These are phyloP conservation scores for Drosophila lacicola DNA, from an alignment of 2,888 invertebrate genomes.

Conservation along the genomic window DNA sequence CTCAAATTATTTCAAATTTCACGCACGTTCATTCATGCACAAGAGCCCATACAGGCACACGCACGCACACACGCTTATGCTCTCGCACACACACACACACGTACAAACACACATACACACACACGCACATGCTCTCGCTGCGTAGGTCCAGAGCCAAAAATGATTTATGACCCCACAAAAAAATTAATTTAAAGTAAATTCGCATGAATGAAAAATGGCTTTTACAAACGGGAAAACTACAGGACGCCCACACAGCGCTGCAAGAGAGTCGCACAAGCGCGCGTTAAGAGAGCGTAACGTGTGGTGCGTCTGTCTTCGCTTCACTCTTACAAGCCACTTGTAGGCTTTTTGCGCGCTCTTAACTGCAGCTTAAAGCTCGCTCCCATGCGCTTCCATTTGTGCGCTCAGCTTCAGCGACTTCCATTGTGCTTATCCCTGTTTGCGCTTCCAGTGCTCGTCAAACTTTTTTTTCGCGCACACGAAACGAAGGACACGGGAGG, in stretches of 20 bases:
- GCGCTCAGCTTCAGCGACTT: slow-evolving; percentile 43
- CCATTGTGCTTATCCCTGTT: slow-evolving; percentile 77
- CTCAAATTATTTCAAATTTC: slow-evolving; percentile 44
- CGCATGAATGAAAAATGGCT: slow-evolving; percentile 83
- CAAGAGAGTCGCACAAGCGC: slow-evolving; percentile 7
- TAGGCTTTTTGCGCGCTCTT: slow-evolving; percentile 54
- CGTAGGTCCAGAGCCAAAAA: slow-evolving; percentile 68
- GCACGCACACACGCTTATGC: slow-evolving; percentile 10
- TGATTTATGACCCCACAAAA: slow-evolving; percentile 81
- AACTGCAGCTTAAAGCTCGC: slow-evolving; percentile 60
- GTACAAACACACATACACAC: slow-evolving; percentile 11
- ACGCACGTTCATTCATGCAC: slow-evolving; percentile 63
- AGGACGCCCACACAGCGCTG: slow-evolving; percentile 50
- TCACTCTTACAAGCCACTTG: slow-evolving; percentile 61
- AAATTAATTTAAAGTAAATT: slow-evolving; percentile 82
- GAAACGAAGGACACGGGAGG: slow-evolving; percentile 52
- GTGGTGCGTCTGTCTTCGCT: not conserved
- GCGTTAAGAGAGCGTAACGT: not conserved
- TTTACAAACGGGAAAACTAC: slow-evolving; percentile 79
- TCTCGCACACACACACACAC: slow-evolving; percentile 21
- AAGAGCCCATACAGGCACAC: slow-evolving; percentile 19
- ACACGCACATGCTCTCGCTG: slow-evolving; percentile 32
- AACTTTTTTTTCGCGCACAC: slow-evolving; percentile 56
- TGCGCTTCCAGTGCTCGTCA: slow-evolving; percentile 68
- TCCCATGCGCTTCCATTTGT: not conserved